Evolutionary conservation across 2,797 vertebrate genomes (phyloP), one percentile per base, ranked within the genome.

Genomic region (Alca torda): DNA sequence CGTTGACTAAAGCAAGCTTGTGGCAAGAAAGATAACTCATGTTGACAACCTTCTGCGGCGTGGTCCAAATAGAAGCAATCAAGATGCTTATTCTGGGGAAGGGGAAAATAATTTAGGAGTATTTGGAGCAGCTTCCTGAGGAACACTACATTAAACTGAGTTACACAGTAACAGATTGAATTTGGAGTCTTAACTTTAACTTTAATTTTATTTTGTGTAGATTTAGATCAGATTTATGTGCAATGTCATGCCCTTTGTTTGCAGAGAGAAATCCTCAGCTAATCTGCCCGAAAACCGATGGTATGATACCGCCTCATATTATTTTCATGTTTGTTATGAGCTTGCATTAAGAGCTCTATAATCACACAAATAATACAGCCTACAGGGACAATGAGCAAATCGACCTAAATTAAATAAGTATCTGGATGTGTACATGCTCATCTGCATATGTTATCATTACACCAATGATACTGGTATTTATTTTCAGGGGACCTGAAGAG

Each of bases 291-390:
- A 79, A 95, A 96, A 89, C 56, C 6, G 41, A 96, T 93, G 77
- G 78, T 48, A 84, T 57, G 84, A 76, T 87, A 94, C 41, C 3
- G 8, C 31, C 56, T 91, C 30, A 4, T 77, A 84, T 60, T 93
- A 84, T 93, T 95, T 95, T 93, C 89, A 41, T 79, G 63, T 84
- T 82, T 93, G 43, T 77, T 93, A 86, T 16, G 54, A 82, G 51
- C 90, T 95, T 90, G 68, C 77, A 79, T 91, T 95, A 76, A 73
- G 91, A 91, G 80, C 30, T 83, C 33, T 92, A 46, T 94, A 94
- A 97, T 93, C 64, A 92, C 65, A 75, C 41, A 96, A 95, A 95
- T 95, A 97, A 97, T 96, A 56, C 91, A 88, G 90, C 94, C 88
- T 91, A 63, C 50, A 93, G 87, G 87, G 74, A 95, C 95, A 95